These are phyloP conservation scores for Grus americana DNA, from an alignment of 2,113 vertebrate genomes.

Conservation along the genomic window DNA sequence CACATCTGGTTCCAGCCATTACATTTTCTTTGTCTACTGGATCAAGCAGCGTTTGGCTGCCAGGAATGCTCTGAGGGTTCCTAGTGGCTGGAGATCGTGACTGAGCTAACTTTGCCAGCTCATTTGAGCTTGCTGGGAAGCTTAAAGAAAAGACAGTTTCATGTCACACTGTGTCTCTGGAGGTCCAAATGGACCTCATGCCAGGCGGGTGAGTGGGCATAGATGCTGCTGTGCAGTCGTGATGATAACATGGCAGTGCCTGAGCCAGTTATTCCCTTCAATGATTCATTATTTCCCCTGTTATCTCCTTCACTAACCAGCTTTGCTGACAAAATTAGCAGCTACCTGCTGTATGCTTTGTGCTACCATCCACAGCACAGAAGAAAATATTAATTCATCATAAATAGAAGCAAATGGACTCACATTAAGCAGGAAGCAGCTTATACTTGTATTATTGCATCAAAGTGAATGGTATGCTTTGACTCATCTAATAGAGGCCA, in stretches of 20 bases:
- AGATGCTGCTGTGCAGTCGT: background rate
- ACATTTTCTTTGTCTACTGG: background rate
- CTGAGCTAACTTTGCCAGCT: background rate
- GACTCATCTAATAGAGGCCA: constrained; percentile 12
- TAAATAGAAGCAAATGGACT: constrained; percentile 21
- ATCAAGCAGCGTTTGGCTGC: background rate
- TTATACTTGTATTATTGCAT: constrained; percentile 9
- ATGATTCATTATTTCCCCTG: constrained; percentile 34
- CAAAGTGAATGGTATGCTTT: background rate
- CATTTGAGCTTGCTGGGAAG: background rate
- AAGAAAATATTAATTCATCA: constrained; percentile 9
- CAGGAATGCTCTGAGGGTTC: background rate
- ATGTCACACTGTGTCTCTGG: background rate
- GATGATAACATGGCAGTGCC: constrained; percentile 1
- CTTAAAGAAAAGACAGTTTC: background rate
- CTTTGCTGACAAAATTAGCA: constrained; percentile 41
- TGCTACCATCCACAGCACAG: background rate
- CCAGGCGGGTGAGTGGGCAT: background rate
- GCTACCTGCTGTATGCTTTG: constrained; percentile 35
- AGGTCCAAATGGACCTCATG: background rate
- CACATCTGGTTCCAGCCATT: background rate
- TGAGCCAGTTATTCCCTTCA: constrained; percentile 4
- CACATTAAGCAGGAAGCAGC: background rate
- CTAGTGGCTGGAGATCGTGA: background rate
- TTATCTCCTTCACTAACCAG: constrained; percentile 1